Evolutionary conservation across 2,797 vertebrate genomes (phyloP).

Genomic region (Phataginus tetradactyla): DNA sequence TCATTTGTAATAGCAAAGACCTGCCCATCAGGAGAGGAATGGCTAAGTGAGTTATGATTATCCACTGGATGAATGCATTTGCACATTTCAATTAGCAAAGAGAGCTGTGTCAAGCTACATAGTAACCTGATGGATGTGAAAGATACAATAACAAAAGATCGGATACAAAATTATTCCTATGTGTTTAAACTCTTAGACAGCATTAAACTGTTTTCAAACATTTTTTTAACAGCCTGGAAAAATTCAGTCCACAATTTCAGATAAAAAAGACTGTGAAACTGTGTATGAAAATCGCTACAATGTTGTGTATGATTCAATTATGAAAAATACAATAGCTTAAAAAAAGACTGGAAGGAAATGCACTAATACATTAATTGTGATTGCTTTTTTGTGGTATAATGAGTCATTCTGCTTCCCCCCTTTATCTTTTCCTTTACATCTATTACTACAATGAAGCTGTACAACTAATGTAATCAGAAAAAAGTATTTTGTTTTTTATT

Average conservation of each 20-base stretch:
- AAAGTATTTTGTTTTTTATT: neutral
- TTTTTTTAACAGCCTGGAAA: neutral
- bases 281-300: neutral
- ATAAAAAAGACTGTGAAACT: neutral
- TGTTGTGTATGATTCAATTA: neutral
- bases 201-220: neutral
- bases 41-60: neutral
- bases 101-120: too few relatives aligned
- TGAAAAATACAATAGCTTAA: neutral
- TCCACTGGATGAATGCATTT: too few relatives aligned
- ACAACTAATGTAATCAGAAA: neutral
- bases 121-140: fast-evolving
- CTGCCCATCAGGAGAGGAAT: neutral
- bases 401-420: neutral
- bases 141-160: too few relatives aligned
- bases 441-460: neutral
- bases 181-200: fast-evolving
- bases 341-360: neutral
- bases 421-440: neutral
- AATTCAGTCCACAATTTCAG: neutral
- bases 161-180: neutral
- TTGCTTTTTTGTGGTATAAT: neutral
- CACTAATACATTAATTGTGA: fast-evolving
- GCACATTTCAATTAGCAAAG: neutral
- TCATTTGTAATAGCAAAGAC: neutral